These are phyloP conservation scores for Sinocyclocheilus anshuiensis DNA, from an alignment of 2,113 vertebrate genomes.

Conservation along the genomic window DNA sequence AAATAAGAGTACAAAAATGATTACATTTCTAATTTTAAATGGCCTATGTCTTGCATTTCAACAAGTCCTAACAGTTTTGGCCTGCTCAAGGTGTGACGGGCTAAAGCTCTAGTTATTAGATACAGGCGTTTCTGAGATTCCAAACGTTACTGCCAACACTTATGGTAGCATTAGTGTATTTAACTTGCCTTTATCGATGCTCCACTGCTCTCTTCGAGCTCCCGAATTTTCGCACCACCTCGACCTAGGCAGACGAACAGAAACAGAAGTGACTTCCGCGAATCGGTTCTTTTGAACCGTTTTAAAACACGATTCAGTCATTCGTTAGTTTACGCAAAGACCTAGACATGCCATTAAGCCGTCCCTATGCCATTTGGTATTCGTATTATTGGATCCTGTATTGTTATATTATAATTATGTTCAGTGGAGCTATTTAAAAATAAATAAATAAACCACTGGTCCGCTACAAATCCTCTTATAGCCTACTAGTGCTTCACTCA, in stretches of 20 bases:
- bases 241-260: constrained; percentile 76
- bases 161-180: not conserved
- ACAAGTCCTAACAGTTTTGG: not conserved
- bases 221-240: constrained; percentile 86
- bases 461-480: not conserved
- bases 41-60: too few species aligned
- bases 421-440: too few species aligned
- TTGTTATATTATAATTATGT: not conserved
- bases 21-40: too few species aligned
- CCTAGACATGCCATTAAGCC: too few species aligned
- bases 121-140: too few species aligned
- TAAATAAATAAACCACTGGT: not conserved
- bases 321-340: not conserved
- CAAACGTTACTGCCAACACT: not conserved
- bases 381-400: not conserved
- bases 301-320: not conserved
- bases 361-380: too few species aligned
- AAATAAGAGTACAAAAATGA: too few species aligned
- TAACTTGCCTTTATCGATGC: constrained; percentile 85
- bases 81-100: not conserved
- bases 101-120: not conserved
- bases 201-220: constrained; percentile 83
- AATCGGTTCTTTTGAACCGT: not conserved
- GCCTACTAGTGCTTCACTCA: not conserved
- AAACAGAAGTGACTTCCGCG: not conserved